Base-by-base conservation (phyloP, 2,797 vertebrate genomes). In the Bradypus variegatus region DNA sequence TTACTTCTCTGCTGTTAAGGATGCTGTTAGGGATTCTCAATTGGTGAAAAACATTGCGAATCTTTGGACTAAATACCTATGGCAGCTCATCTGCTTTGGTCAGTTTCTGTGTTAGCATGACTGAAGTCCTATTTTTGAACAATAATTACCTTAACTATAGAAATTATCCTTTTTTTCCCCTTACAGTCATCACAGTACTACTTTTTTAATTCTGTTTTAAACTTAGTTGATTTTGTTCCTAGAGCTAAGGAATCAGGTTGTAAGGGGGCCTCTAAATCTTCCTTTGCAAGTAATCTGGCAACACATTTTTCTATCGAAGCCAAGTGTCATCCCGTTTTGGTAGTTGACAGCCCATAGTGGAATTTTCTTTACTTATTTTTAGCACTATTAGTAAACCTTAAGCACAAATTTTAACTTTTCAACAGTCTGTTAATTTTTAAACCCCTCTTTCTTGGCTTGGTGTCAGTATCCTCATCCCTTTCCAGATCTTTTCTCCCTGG, bases 201-300 rank as follows among this genome's bases (percentile, higher is more conserved):
- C 69, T 48, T 58, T 45, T 77, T 50, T 18, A 62, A 82, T 21
- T 85, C 73, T 55, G 58, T 70, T 69, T 50, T 53, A 50, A 41
- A 86, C 36, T 65, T 72, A 5, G 27, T 65, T 78, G 38, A 67
- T 86, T 92, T 94, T 91, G 21, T 86, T 89, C 67, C 78, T 90
- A 69, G 25, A 58, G 29, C 64, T 65, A 15, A 90, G 83, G 31
- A 78, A 86, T 64, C 84, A 33, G 19, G 11, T 95, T 93, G 21
- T 62, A 89, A 16, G 3, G 69, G 16, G 4, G 3, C 76, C 12
- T 86, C 36, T 89, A 62, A 89, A 77, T 82, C 33, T 90, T 69
- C 15, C 72, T 89, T 91, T 94, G 48, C 25, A 38, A 86, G 5
- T 79, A 76, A 38, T 92, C n/a, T 70, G 8, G 72, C 33, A 91